Base-by-base conservation (phyloP, 2,113 vertebrate genomes). In the Athene noctua region DNA sequence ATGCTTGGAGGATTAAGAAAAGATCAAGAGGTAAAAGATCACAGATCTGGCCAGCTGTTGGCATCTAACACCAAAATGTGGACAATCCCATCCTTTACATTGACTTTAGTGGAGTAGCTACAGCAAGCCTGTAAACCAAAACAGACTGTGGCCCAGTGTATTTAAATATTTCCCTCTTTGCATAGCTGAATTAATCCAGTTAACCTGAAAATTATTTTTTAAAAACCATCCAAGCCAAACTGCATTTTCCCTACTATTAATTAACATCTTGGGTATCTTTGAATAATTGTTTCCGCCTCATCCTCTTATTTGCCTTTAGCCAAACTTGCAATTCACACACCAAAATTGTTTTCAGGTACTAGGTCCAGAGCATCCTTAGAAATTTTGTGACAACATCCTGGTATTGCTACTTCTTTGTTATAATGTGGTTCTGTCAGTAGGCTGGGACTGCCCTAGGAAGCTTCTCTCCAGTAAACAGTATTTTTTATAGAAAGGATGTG, bases 11-110 rank as follows among this genome's bases (percentile, higher is more conserved):
- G 81, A 97, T 96, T 94, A 95, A 82, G 89, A 42, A 95, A 92
- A 94, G 89, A 97, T 96, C 93, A 95, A 95, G 90, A 94, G 74
- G 85, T 82, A 96, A 82, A 90, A 96, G 86, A 92, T 82, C 92
- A 94, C 73, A 97, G 89, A 82, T 82, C 92, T 92, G 66, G 70
- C 70, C 78, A 95, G 81, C 92, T 96, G 87, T 59, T 90, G 70
- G 66, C 84, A 70, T 82, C 78, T 42, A 46, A 75, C 73, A 87
- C 73, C 74, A 86, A 88, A 73, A 62, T 2, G 40, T 27, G 22
- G 66, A 90, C 55, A 34, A 47, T 36, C 70, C 42, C 84, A 85
- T 46, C 42, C 42, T 67, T 58, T 55, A 10, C 5, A 2, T 36
- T 47, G 80, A 73, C 62, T 82, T 55, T 9, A 87, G 46, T 5